A percentile compares a stretch with the other conserved stretches of the same genome.
phyloP scores from a whole-genome alignment of 2,888 invertebrate species.

The Macrophya annulata region DNA sequence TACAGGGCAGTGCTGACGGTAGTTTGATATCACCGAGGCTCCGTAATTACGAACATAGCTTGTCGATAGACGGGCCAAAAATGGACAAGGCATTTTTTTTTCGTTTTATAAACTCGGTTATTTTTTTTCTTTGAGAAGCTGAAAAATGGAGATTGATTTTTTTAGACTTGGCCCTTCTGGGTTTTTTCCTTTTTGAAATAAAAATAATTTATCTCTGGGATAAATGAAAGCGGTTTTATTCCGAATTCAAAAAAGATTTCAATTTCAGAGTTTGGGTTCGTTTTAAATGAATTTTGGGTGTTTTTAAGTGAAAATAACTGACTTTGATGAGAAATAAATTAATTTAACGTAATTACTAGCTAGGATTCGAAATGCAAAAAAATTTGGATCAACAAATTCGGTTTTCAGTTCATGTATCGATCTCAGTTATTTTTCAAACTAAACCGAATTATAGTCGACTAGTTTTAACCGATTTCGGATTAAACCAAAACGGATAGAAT shows the following conservation, averaged over 20 bases:
- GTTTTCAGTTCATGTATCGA: background rate
- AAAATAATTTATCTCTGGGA: no score
- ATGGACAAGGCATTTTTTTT: slow-evolving; percentile 92
- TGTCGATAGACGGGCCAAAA: slow-evolving; percentile 89
- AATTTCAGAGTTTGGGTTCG: background rate
- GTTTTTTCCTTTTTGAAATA: background rate
- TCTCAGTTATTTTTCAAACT: background rate
- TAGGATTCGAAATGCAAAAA: background rate
- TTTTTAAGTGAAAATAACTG: background rate
- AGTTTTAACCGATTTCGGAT: background rate
- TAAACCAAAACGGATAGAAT: background rate
- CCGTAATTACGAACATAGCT: slow-evolving; percentile 93
- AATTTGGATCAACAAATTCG: background rate
- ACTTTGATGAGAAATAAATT: background rate
- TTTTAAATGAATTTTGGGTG: background rate
- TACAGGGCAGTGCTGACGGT: slow-evolving; percentile 91
- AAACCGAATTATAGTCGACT: background rate
- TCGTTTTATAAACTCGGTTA: background rate
- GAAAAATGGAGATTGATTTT: background rate
- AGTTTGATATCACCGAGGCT: slow-evolving; percentile 88
- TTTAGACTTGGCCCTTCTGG: background rate
- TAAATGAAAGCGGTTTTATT: background rate
- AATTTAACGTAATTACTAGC: background rate
- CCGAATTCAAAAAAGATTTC: background rate
- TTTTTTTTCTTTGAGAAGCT: background rate